phyloP scores from a whole-genome alignment of 2,888 invertebrate genomes.

The Parnassius apollo region DNA sequence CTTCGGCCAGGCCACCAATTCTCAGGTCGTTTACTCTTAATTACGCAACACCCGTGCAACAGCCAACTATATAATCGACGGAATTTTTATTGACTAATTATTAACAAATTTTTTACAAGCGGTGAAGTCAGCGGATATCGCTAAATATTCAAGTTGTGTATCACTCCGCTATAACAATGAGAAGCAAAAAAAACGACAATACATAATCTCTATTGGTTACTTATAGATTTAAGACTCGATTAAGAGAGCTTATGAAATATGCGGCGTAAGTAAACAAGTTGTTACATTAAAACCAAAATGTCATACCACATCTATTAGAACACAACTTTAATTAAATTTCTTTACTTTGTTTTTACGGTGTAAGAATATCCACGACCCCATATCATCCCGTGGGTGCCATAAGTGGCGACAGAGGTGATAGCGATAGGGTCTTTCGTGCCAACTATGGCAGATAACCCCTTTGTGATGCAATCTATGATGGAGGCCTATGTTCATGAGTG shows the following conservation, averaged over 20 bases:
- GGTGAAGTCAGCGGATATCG: conserved; percentile 80
- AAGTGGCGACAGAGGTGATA: too few relatives aligned
- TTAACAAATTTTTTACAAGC: conserved; percentile 75
- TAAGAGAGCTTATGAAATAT: neutral
- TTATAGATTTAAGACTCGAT: neutral
- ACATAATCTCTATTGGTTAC: neutral
- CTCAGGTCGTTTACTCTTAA: conserved; percentile 77
- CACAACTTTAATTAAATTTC: too few relatives aligned
- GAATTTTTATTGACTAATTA: conserved; percentile 82
- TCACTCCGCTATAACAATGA: conserved; percentile 78
- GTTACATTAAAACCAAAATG: too few relatives aligned
- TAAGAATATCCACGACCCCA: too few relatives aligned
- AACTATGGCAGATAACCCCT: too few relatives aligned
- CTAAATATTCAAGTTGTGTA: conserved; percentile 80
- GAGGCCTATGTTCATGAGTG: too few relatives aligned
- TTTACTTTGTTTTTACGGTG: too few relatives aligned
- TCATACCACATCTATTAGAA: too few relatives aligned
- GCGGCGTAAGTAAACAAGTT: too few relatives aligned
- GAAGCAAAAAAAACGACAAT: conserved; percentile 55
- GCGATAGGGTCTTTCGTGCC: too few relatives aligned
- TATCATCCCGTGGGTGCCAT: too few relatives aligned
- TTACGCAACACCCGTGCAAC: conserved; percentile 78
- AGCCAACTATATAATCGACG: conserved; percentile 74
- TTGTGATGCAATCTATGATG: too few relatives aligned
- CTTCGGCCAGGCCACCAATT: conserved; percentile 65